phyloP scores from a whole-genome alignment of 2,113 vertebrate genomes.

The Chaetodon trifascialis region DNA sequence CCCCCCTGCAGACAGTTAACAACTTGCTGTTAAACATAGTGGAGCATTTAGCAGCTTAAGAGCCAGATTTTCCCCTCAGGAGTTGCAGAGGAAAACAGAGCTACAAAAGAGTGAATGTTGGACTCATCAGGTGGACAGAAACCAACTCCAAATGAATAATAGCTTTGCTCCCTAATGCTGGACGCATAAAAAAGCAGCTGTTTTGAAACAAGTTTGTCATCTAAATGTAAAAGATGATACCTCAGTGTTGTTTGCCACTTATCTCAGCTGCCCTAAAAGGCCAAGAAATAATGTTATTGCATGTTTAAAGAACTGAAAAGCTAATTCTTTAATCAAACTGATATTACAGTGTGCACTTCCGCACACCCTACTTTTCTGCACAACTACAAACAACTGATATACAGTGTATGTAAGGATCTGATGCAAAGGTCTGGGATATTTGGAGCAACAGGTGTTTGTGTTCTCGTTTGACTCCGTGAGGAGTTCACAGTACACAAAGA shows the following conservation, averaged over 20 bases:
- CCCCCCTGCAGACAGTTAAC: not conserved
- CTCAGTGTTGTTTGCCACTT: not conserved
- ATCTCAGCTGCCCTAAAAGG: not conserved
- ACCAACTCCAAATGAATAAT: not conserved
- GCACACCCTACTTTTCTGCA: not conserved
- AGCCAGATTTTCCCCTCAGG: too few relatives aligned
- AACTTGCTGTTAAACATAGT: not conserved
- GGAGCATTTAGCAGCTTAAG: too few relatives aligned
- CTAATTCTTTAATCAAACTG: not conserved
- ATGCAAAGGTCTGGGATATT: too few relatives aligned
- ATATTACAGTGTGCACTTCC: not conserved
- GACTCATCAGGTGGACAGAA: not conserved
- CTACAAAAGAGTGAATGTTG: not conserved
- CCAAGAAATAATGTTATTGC: not conserved
- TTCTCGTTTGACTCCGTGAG: constrained; percentile 34
- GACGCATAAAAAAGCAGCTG: not conserved
- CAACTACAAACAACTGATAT: too few relatives aligned
- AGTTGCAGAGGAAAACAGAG: not conserved
- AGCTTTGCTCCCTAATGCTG: not conserved
- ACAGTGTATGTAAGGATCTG: not conserved
- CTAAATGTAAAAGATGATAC: not conserved
- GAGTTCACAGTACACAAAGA: constrained; percentile 8
- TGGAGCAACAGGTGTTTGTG: constrained; percentile 2
- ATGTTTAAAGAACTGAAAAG: not conserved
- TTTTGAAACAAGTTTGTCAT: too few relatives aligned